A percentile compares a stretch with the other conserved stretches of the same genome.
Evolutionary conservation across 2,113 vertebrate species (phyloP).

Genomic region (Phoxinus phoxinus): DNA sequence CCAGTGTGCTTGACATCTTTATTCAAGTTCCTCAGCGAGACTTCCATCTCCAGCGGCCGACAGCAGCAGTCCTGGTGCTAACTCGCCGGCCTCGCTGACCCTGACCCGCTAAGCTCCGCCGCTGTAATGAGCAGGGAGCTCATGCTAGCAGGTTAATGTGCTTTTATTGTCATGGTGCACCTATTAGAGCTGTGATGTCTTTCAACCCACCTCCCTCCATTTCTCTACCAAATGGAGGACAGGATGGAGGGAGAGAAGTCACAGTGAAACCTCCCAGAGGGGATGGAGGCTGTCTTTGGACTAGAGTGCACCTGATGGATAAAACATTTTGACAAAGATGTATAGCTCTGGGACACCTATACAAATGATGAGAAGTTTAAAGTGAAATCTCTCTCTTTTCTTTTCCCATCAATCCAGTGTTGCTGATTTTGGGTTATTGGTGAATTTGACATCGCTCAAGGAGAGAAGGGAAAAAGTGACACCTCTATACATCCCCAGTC

Average conservation of each 20-base stretch:
- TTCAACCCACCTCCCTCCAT: conserved; percentile 72
- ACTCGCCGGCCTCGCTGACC: conserved; percentile 12
- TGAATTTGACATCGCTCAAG: conserved; percentile 65
- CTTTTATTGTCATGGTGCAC: conserved; percentile 76
- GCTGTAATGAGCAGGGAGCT: conserved; percentile 72
- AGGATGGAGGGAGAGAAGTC: conserved; percentile 52
- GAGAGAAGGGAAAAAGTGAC: conserved; percentile 53
- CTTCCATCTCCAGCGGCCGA: conserved; percentile 22
- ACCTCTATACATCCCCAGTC: conserved; percentile 30
- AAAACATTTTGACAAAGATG: conserved; percentile 80
- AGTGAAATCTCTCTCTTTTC: conserved; percentile 48
- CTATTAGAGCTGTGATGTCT: conserved; percentile 83
- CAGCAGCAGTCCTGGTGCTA: conserved; percentile 20
- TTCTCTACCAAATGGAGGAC: conserved; percentile 24
- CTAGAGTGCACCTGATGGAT: conserved; percentile 78
- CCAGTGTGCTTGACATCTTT: conserved; percentile 82
- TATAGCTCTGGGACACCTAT: conserved; percentile 74
- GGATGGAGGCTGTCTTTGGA: conserved; percentile 72
- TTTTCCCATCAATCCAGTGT: neutral
- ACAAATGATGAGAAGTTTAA: conserved; percentile 78
- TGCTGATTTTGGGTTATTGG: conserved; percentile 39
- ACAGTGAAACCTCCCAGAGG: conserved; percentile 76
- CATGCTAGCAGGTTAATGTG: conserved; percentile 76
- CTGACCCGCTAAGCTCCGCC: conserved; percentile 53
- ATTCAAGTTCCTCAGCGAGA: conserved; percentile 69